A percentile compares a stretch with the other conserved stretches of the same genome.
These are phyloP conservation scores for Myotis findleyi DNA, from an alignment of 2,797 vertebrate species.

Conservation along the genomic window DNA sequence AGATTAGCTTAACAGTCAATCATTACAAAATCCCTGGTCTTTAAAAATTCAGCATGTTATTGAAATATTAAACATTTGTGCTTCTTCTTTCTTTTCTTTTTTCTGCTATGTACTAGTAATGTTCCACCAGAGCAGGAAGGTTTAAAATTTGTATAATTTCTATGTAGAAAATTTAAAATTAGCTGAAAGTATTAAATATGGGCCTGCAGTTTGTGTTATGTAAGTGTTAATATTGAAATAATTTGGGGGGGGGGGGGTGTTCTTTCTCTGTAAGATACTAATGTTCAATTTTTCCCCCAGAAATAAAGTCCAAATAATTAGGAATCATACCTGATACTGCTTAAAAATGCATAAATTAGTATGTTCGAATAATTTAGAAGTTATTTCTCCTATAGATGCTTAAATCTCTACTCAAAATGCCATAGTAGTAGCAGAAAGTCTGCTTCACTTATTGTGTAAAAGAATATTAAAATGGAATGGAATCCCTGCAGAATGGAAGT, in stretches of 20 bases:
- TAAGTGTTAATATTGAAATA: constrained; percentile 1
- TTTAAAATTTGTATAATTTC: constrained; percentile 55
- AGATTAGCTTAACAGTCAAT: constrained; percentile 31
- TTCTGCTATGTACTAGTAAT: constrained; percentile 20
- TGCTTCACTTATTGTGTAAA: neutral
- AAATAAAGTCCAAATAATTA: constrained; percentile 38
- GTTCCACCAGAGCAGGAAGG: neutral
- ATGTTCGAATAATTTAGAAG: constrained; percentile 5
- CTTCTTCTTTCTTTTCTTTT: neutral
- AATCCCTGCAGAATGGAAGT: constrained; percentile 42
- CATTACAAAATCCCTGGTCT: neutral
- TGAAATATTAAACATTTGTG: constrained; percentile 70
- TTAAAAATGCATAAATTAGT: neutral
- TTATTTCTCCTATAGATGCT: constrained; percentile 22
- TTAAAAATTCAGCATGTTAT: constrained; percentile 64
- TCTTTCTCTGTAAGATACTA: neutral
- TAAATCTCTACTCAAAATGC: constrained; percentile 33
- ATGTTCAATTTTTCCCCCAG: neutral
- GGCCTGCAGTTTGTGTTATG: neutral
- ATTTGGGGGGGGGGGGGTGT: neutral
- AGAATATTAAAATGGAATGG: constrained; percentile 30
- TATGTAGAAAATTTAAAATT: neutral
- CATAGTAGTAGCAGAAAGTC: constrained; percentile 11
- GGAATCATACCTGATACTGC: neutral
- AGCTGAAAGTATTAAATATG: constrained; percentile 24